phyloP scores from a whole-genome alignment of 2,797 vertebrate species.

The Eulemur mongoz region DNA sequence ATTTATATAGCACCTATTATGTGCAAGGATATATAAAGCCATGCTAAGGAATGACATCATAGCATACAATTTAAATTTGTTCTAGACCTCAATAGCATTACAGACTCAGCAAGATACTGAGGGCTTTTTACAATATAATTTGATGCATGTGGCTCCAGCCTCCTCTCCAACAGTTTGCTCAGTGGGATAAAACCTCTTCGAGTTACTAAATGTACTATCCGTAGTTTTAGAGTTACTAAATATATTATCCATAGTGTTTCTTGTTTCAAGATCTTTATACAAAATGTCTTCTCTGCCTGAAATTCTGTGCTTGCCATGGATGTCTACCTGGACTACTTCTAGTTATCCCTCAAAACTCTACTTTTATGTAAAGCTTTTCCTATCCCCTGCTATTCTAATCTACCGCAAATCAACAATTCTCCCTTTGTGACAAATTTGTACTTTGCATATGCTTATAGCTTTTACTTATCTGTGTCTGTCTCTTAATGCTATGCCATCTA shows the following conservation, averaged over 20 bases:
- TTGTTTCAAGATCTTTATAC: background rate
- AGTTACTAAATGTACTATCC: background rate
- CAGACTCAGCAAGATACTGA: background rate
- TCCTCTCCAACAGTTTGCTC: background rate
- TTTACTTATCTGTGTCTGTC: background rate
- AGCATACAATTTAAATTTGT: background rate
- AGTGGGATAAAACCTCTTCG: background rate
- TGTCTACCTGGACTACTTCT: background rate
- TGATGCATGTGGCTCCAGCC: background rate
- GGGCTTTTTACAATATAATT: too few relatives aligned
- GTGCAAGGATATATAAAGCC: background rate
- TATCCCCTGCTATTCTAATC: background rate
- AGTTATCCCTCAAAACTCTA: background rate
- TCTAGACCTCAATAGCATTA: background rate
- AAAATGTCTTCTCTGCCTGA: background rate
- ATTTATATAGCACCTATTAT: background rate
- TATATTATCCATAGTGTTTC: background rate
- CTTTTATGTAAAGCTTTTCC: background rate
- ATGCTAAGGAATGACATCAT: background rate
- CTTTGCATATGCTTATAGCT: background rate
- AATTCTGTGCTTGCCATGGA: background rate
- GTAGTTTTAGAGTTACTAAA: background rate
- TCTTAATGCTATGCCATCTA: background rate
- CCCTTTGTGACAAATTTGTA: background rate
- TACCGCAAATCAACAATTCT: background rate